A percentile compares a stretch with the other conserved stretches of the same genome.
Evolutionary conservation across 2,113 vertebrate species (phyloP).

Genomic region (Fukomys damarensis): DNA sequence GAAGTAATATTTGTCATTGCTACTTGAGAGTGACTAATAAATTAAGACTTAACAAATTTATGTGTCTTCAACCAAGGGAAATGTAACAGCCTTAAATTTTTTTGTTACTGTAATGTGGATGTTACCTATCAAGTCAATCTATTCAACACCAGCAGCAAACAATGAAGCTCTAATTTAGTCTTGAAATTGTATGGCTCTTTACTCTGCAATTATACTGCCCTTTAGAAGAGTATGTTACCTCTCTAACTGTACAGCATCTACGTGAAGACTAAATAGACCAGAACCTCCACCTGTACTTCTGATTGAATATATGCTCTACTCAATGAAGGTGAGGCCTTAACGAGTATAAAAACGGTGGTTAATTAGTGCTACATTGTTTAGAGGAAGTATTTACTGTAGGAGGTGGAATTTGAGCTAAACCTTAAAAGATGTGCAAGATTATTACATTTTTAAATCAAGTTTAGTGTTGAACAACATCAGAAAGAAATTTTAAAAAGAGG

Average conservation of each 20-base stretch:
- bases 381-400: not conserved
- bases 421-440: not conserved
- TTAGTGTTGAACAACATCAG: constrained; percentile 29
- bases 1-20: not conserved
- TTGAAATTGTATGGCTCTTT: not conserved
- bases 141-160: not conserved
- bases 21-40: not conserved
- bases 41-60: not conserved
- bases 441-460: not conserved
- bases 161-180: not conserved
- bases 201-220: constrained; percentile 20
- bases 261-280: not conserved
- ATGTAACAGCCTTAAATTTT: not conserved
- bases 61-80: not conserved
- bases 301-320: not conserved
- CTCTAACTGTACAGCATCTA: constrained; percentile 5
- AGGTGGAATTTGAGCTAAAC: not conserved
- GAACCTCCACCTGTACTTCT: not conserved
- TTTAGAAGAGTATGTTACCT: not conserved
- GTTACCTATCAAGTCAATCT: not conserved
- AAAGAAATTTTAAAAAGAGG: not conserved
- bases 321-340: not conserved
- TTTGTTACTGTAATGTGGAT: not conserved
- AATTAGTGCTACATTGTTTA: not conserved
- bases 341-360: not conserved